A percentile compares a stretch with the other conserved stretches of the same genome.
phyloP scores from a whole-genome alignment of 2,797 vertebrate genomes.

The Paratrypauchen microcephalus region DNA sequence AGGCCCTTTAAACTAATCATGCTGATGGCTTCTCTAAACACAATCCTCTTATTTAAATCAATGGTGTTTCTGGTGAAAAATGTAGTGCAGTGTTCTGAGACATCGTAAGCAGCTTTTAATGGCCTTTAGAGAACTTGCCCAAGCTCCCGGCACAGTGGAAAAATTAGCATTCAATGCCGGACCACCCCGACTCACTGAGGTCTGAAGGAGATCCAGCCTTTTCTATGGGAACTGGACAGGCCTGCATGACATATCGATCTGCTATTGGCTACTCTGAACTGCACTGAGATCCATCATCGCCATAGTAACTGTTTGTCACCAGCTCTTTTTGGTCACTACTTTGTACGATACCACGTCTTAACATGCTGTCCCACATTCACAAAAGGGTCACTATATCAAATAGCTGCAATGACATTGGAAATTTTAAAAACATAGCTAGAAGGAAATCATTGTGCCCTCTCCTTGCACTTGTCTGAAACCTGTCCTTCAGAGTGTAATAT shows the following conservation, averaged over 20 bases:
- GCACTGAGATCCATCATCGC: slow-evolving; percentile 59
- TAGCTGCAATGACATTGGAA: slow-evolving; percentile 45
- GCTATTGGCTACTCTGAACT: slow-evolving; percentile 53
- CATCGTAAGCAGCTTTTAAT: slow-evolving; percentile 59
- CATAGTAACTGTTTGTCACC: slow-evolving; percentile 63
- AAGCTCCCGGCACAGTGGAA: slow-evolving; percentile 35
- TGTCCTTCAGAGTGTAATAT: slow-evolving; percentile 39
- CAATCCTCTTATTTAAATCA: slow-evolving; percentile 32
- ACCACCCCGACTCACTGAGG: slow-evolving; percentile 54
- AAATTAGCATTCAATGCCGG: slow-evolving; percentile 62
- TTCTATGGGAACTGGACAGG: slow-evolving; percentile 46
- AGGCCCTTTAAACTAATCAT: slow-evolving; percentile 27
- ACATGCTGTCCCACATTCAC: slow-evolving; percentile 49
- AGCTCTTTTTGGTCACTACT: slow-evolving; percentile 63
- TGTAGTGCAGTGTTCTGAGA: slow-evolving; percentile 36
- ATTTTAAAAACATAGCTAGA: slow-evolving; percentile 33
- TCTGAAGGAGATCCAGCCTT: slow-evolving; percentile 60
- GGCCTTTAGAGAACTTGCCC: slow-evolving; percentile 30
- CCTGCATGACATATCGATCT: slow-evolving; percentile 65
- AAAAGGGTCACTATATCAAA: slow-evolving; percentile 61
- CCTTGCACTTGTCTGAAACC: slow-evolving; percentile 20
- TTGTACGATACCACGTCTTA: slow-evolving; percentile 53
- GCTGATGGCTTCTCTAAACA: slow-evolving; percentile 27
- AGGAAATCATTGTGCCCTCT: slow-evolving; percentile 5
- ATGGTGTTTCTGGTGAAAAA: slow-evolving; percentile 16